Conservation (phyloP, 2,113 vertebrate species). For the Otus sunia region DNA sequence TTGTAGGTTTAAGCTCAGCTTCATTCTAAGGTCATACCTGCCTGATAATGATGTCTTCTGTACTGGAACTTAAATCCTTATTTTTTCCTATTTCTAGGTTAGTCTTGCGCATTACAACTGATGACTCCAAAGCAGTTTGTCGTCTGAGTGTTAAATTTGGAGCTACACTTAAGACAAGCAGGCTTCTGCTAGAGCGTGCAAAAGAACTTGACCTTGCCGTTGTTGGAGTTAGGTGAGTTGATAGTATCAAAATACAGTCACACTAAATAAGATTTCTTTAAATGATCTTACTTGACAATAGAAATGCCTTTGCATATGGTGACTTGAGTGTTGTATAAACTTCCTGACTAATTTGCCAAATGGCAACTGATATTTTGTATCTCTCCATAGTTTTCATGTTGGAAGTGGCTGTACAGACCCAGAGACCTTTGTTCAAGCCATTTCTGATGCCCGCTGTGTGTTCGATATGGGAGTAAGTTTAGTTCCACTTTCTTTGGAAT, state of each 20-base stretch:
- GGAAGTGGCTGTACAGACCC: constrained; percentile 95
- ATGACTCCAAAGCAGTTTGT: constrained; percentile 94
- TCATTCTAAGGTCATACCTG: neutral
- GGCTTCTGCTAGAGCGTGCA: constrained; percentile 88
- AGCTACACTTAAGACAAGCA: constrained; percentile 88
- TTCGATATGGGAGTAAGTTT: constrained; percentile 94
- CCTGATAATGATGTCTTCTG: neutral
- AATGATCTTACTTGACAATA: neutral
- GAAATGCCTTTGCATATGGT: neutral
- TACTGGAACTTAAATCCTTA: neutral
- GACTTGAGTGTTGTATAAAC: neutral
- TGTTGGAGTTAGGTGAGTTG: constrained; percentile 85
- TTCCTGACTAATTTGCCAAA: neutral
- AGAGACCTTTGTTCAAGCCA: constrained; percentile 87
- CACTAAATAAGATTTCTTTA: neutral
- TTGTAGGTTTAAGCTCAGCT: neutral
- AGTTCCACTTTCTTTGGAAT: neutral
- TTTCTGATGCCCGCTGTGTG: constrained; percentile 91
- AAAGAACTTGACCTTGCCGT: constrained; percentile 89
- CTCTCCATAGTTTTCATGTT: constrained; percentile 87
- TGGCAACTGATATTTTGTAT: neutral
- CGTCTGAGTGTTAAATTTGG: constrained; percentile 97
- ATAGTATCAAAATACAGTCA: neutral
- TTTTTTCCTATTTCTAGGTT: constrained; percentile 70
- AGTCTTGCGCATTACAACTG: constrained; percentile 94